Base-by-base conservation (phyloP, 2,888 invertebrate genomes). In the Spodoptera picta region DNA sequence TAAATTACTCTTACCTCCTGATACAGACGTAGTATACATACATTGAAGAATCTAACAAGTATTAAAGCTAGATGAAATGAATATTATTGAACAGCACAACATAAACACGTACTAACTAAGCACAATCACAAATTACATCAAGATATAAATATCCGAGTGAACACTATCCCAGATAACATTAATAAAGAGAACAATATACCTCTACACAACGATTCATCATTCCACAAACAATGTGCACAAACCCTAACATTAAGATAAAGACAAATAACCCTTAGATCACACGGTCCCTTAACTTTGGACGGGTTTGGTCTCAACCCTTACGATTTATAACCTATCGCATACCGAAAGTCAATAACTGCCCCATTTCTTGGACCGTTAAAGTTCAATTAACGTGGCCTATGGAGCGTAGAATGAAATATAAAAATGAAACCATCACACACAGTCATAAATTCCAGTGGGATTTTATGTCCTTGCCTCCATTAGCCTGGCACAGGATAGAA, bases 401-500 rank as follows among this genome's bases (percentile, higher is more conserved):
- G 87, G 82, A 83, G 84, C 92, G 88, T 83, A 86, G 86, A 88
- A 91, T 92, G 87, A 90, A 90, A 90, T 89, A 92, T 92, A 92
- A 92, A 91, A 92, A 87, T 87, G 84, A 80, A 81, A 80, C 85
- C 87, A 85, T 86, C 84, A 80, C 83, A 76, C 75, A 73, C 74
- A 74, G 85, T 82, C 87, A 83, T 92, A 90, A 92, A 90, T 84
- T 84, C 78, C 79, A 79, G 81, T 83, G 84, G 85, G 87, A 83
- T 87, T 91, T 92, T 89, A 92, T 85, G 85, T 81, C 67, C 59
- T 67, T 78, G 70, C 73, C 73, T 82, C 87, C 85, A 89, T 90
- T 87, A 87, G 73, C 76, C 55, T 36, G 24, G 44, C 52, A 47
- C 46, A 61, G 66, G 72, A 72, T 47, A 57, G 50, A 24, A 55